Evolutionary conservation across 2,113 vertebrate genomes (phyloP).

Genomic region (Rhinolophus ferrumequinum): DNA sequence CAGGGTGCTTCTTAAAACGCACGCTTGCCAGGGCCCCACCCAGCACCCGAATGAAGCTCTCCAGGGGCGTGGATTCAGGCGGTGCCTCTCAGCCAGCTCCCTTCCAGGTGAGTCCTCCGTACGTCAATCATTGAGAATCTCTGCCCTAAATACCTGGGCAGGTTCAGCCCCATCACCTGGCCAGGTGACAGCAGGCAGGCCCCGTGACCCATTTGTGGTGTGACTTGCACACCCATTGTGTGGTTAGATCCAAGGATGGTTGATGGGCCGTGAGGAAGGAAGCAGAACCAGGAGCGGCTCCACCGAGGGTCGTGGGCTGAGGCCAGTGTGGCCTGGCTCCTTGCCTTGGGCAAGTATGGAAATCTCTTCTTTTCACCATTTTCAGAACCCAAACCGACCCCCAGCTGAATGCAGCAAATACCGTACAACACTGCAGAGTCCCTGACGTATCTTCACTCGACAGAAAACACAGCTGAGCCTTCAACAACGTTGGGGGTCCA

Average conservation of each 20-base stretch:
- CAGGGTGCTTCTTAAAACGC: neutral
- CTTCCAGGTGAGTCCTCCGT: neutral
- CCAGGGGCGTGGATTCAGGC: no score
- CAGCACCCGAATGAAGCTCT: neutral
- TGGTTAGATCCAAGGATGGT: neutral
- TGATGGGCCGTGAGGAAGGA: neutral
- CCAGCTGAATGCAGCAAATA: no score
- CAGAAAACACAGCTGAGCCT: no score
- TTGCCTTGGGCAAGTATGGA: no score
- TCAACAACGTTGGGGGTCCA: no score
- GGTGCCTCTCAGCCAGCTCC: no score
- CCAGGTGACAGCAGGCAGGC: neutral
- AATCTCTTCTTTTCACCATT: no score
- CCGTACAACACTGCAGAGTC: no score
- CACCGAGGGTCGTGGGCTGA: no score
- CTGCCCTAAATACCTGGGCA: neutral
- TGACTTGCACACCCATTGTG: accelerated
- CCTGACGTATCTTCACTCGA: no score
- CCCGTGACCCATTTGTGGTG: neutral
- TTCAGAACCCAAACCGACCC: no score
- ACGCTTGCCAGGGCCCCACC: neutral
- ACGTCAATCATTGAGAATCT: neutral
- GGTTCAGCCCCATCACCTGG: neutral
- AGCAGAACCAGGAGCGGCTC: accelerated
- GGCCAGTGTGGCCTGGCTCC: no score